Percentiles rank a stretch among this genome's conserved stretches.
These are phyloP conservation scores for Actinia tenebrosa DNA, from an alignment of 64 coral and sea anemone genomes.

Conservation along the genomic window DNA sequence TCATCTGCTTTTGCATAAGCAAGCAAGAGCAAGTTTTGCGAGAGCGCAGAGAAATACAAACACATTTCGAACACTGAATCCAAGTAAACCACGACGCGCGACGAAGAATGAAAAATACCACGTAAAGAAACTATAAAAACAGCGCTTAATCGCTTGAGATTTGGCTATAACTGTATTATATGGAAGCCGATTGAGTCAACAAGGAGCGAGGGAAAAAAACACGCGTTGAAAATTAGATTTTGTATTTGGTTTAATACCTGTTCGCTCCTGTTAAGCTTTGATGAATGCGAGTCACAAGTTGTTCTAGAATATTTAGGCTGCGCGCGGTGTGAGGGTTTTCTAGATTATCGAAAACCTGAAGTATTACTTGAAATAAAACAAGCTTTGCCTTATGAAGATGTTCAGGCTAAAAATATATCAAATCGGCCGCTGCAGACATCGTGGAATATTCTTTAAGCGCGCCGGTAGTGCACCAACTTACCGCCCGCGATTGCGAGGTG, in stretches of 20 bases:
- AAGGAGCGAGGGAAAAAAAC: background rate
- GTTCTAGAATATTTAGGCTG: slow-evolving; percentile 1
- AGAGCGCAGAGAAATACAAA: slow-evolving; percentile 26
- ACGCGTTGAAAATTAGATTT: slow-evolving; percentile 5
- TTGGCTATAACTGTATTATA: background rate
- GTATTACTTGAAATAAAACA: background rate
- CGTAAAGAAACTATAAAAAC: background rate
- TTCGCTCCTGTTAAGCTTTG: slow-evolving; percentile 17
- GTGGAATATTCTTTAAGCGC: background rate
- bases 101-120: background rate
- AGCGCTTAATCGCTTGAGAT: background rate
- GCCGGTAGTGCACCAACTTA: background rate
- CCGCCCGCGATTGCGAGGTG: slow-evolving; percentile 1
- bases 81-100: slow-evolving; percentile 6
- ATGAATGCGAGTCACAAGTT: background rate
- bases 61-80: background rate
- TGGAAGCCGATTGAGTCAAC: background rate
- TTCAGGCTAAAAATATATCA: background rate
- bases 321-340: background rate
- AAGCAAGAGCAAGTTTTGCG: slow-evolving; percentile 6
- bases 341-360: background rate
- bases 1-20: background rate
- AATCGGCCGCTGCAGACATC: background rate
- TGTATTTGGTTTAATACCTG: slow-evolving; percentile 14
- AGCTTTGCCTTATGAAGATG: background rate